A percentile compares a stretch with the other conserved stretches of the same genome.
Conservation (phyloP, 2,888 invertebrate genomes). For the Leucania comma region DNA sequence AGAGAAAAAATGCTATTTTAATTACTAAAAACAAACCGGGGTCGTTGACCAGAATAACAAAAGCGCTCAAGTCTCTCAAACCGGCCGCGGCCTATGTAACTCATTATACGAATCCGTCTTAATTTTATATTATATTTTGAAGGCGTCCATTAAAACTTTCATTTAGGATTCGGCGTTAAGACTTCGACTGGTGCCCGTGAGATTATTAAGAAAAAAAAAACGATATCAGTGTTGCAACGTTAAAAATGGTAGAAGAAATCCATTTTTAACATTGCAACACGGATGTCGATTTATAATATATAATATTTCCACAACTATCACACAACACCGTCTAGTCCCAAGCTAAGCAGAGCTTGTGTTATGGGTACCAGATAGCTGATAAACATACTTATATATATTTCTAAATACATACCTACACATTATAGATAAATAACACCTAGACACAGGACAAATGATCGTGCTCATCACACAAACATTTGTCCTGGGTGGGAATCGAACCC, state of each 20-base stretch:
- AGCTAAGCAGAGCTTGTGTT: too few relatives aligned
- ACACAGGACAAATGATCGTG: too few relatives aligned
- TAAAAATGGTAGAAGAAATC: neutral
- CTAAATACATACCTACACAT: too few relatives aligned
- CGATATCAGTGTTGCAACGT: conserved; percentile 47
- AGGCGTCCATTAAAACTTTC: conserved; percentile 83
- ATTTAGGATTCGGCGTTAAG: conserved; percentile 79
- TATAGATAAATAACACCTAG: too few relatives aligned
- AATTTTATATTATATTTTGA: conserved; percentile 85
- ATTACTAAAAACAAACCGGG: conserved; percentile 76
- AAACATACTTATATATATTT: too few relatives aligned
- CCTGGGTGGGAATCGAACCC: too few relatives aligned
- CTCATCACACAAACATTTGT: too few relatives aligned
- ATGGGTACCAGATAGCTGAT: too few relatives aligned
- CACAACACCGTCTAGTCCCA: too few relatives aligned
- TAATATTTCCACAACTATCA: too few relatives aligned
- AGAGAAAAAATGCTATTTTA: conserved; percentile 79
- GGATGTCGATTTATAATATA: too few relatives aligned
- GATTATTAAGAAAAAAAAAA: conserved; percentile 62
- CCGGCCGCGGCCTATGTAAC: conserved; percentile 80
- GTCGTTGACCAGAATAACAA: conserved; percentile 81
- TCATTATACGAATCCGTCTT: conserved; percentile 82
- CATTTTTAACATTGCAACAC: too few relatives aligned
- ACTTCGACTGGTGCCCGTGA: conserved; percentile 76
- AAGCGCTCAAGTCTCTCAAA: conserved; percentile 74